Percentiles rank a stretch among this genome's conserved stretches.
phyloP scores from a whole-genome alignment of 37 sponge, comb jelly and placozoan genomes.

The Ephydatia muelleri region DNA sequence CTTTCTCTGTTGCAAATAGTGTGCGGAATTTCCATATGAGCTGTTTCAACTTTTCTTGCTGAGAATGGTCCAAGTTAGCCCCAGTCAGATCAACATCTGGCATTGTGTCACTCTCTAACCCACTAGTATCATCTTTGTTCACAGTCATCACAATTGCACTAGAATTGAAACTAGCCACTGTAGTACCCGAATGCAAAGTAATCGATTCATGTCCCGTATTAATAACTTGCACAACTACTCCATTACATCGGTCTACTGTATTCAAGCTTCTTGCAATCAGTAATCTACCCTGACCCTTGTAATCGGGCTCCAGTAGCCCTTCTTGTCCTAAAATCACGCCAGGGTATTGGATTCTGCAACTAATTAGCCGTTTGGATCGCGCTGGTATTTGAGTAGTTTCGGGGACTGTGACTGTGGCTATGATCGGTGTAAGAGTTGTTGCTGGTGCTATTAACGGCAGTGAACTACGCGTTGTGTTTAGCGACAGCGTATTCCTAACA shows the following conservation, averaged over 20 bases:
- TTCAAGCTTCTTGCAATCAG: slow-evolving; percentile 8
- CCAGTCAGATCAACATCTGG: slow-evolving; percentile 11
- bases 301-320: neutral
- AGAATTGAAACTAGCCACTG: neutral
- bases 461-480: neutral
- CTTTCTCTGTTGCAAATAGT: slow-evolving; percentile 9
- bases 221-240: slow-evolving; percentile 1
- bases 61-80: neutral
- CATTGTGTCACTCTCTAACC: neutral
- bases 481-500: neutral
- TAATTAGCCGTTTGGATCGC: neutral
- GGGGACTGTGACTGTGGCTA: neutral
- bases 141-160: neutral
- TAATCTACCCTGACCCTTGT: neutral
- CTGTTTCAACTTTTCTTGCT: neutral
- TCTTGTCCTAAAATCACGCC: neutral
- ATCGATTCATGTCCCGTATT: neutral
- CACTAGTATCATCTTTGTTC: neutral
- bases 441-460: neutral
- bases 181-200: slow-evolving; percentile 2
- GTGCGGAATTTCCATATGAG: neutral
- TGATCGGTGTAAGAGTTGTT: neutral
- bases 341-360: neutral
- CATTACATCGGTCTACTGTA: neutral
- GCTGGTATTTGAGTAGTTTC: neutral